A percentile compares a stretch with the other conserved stretches of the same genome.
These are phyloP conservation scores for Oreohelix idahoensis DNA, from an alignment of 1,140 invertebrate genomes.

Conservation along the genomic window DNA sequence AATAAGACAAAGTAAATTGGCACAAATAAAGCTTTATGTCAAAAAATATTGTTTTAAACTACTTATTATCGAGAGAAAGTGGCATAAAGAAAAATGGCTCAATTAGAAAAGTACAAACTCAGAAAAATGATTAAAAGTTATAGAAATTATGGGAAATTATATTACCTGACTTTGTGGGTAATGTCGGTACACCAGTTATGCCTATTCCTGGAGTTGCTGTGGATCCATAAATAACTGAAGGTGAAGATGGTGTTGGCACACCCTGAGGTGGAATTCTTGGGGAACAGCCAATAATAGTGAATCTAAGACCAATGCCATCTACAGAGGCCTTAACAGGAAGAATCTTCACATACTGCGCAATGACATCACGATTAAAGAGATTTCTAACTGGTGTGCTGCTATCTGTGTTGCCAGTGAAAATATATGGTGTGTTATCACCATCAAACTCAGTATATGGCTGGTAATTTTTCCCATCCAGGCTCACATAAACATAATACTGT, in stretches of 20 bases:
- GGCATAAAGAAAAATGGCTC: too few species aligned
- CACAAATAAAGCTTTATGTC: too few species aligned
- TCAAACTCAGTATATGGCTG: slow-evolving; percentile 42
- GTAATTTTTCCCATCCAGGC: slow-evolving; percentile 54
- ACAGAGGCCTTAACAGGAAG: slow-evolving; percentile 33
- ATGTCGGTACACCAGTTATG: not conserved
- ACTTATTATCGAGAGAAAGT: too few species aligned
- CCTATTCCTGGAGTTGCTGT: not conserved
- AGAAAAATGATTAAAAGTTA: too few species aligned
- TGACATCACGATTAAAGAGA: slow-evolving; percentile 57
- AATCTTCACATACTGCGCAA: slow-evolving; percentile 55
- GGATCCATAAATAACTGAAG: not conserved
- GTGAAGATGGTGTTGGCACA: not conserved
- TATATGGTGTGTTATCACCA: slow-evolving; percentile 33
- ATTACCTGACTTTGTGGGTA: not conserved
- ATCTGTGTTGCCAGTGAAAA: slow-evolving; percentile 56
- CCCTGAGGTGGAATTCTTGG: slow-evolving; percentile 30
- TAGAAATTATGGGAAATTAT: not conserved
- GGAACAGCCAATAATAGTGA: slow-evolving; percentile 56
- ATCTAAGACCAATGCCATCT: slow-evolving; percentile 45
- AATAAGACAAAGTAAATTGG: too few species aligned
- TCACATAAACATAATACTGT: slow-evolving; percentile 44
- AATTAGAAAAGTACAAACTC: too few species aligned
- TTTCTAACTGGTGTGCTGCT: slow-evolving; percentile 50
- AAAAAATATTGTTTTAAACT: too few species aligned